A percentile compares a stretch with the other conserved stretches of the same genome.
These are phyloP conservation scores for Triplophysa siluroides DNA, from an alignment of 2,113 vertebrate species.

Conservation along the genomic window DNA sequence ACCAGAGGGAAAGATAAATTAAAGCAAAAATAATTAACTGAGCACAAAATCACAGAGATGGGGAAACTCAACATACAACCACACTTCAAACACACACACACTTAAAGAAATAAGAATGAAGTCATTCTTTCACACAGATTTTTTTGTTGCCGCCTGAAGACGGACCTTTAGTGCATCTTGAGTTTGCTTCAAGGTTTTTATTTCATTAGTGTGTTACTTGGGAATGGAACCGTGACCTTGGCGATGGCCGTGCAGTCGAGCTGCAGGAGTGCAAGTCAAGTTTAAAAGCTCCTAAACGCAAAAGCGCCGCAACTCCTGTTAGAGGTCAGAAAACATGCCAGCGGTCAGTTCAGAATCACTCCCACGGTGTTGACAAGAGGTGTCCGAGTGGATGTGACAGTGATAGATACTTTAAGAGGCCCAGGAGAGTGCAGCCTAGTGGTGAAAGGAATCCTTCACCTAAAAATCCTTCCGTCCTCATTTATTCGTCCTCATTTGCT, in stretches of 20 bases:
- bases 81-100: neutral
- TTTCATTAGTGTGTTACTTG: too few relatives aligned
- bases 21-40: neutral
- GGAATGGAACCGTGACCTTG: too few relatives aligned
- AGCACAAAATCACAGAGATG: neutral
- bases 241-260: too few relatives aligned
- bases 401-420: slow-evolving; percentile 4
- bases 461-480: neutral
- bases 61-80: too few relatives aligned
- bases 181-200: too few relatives aligned
- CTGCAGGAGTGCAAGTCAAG: neutral
- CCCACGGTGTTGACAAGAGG: too few relatives aligned
- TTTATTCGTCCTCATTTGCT: neutral
- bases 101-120: neutral
- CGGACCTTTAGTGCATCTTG: too few relatives aligned
- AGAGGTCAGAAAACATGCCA: slow-evolving; percentile 28
- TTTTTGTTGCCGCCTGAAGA: too few relatives aligned
- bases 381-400: neutral
- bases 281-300: neutral
- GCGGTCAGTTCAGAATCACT: slow-evolving; percentile 4
- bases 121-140: too few relatives aligned
- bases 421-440: neutral
- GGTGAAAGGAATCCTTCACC: neutral
- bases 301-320: neutral
- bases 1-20: slow-evolving; percentile 10